phyloP scores from a whole-genome alignment of 2,888 invertebrate genomes.

The Dioctria linearis region DNA sequence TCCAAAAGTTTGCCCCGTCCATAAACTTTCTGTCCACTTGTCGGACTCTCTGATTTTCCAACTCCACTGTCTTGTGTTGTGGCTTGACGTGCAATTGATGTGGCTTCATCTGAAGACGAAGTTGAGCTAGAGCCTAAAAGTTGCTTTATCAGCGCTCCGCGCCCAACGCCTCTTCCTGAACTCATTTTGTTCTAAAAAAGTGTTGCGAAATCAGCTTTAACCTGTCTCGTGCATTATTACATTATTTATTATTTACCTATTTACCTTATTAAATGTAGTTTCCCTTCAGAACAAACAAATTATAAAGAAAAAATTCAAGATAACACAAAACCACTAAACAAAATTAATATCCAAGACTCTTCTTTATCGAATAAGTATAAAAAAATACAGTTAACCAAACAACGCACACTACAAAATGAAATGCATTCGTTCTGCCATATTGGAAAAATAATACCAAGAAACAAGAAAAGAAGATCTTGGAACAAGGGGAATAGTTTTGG shows the following conservation, averaged over 20 bases:
- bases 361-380: neutral
- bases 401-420: too few relatives aligned
- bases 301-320: neutral
- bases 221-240: neutral
- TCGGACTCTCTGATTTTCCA: constrained; percentile 15
- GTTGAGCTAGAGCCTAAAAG: constrained; percentile 20
- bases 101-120: constrained; percentile 8
- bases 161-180: constrained; percentile 33
- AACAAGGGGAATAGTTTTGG: too few relatives aligned
- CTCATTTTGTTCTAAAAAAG: constrained; percentile 15
- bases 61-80: constrained; percentile 44
- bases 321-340: too few relatives aligned
- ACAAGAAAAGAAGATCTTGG: too few relatives aligned
- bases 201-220: neutral
- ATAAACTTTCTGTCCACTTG: neutral
- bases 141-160: constrained; percentile 39
- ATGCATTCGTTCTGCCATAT: too few relatives aligned
- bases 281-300: neutral
- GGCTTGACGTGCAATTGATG: neutral
- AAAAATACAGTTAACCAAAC: neutral
- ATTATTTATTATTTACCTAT: neutral
- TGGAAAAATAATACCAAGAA: too few relatives aligned
- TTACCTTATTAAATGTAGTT: neutral
- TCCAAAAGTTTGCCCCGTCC: constrained; percentile 31
- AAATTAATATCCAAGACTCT: too few relatives aligned